These are phyloP conservation scores for Drosophila fulvimacula DNA, from an alignment of 2,888 invertebrate genomes.

Conservation along the genomic window DNA sequence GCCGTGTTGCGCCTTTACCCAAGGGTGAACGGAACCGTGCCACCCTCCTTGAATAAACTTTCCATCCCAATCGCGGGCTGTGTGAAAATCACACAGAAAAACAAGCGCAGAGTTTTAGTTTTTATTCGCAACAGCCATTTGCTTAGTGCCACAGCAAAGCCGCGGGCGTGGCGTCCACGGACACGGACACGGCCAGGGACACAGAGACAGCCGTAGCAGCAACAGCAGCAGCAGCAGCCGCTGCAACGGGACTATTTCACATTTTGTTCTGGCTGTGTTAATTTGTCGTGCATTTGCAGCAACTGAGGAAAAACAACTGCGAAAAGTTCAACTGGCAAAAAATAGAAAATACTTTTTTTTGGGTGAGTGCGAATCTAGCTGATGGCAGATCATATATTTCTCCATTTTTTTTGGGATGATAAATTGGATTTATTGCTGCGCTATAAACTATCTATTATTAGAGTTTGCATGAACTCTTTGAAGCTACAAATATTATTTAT, in stretches of 20 bases:
- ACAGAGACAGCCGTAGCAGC: constrained; percentile 7
- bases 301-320: constrained; percentile 53
- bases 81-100: constrained; percentile 55
- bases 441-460: not conserved
- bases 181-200: constrained; percentile 21
- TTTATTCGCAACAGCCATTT: constrained; percentile 54
- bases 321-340: constrained; percentile 37
- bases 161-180: constrained; percentile 53
- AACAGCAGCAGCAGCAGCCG: constrained; percentile 14
- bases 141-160: constrained; percentile 46
- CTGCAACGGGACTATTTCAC: constrained; percentile 47
- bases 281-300: constrained; percentile 71
- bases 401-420: not conserved
- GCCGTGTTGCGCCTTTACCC: constrained; percentile 58
- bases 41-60: constrained; percentile 47
- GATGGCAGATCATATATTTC: constrained; percentile 11
- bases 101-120: constrained; percentile 69
- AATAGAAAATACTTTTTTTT: constrained; percentile 2
- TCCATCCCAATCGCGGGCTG: constrained; percentile 45
- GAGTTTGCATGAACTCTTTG: not conserved
- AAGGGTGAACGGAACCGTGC: constrained; percentile 35
- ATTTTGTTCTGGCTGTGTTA: constrained; percentile 54
- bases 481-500: not conserved
- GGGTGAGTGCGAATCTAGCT: constrained; percentile 37
- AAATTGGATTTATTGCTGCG: not conserved